Evolutionary conservation across 2,113 vertebrate genomes (phyloP), one percentile per base, ranked within the genome.

Genomic region (Psilopsiagon aurifrons): DNA sequence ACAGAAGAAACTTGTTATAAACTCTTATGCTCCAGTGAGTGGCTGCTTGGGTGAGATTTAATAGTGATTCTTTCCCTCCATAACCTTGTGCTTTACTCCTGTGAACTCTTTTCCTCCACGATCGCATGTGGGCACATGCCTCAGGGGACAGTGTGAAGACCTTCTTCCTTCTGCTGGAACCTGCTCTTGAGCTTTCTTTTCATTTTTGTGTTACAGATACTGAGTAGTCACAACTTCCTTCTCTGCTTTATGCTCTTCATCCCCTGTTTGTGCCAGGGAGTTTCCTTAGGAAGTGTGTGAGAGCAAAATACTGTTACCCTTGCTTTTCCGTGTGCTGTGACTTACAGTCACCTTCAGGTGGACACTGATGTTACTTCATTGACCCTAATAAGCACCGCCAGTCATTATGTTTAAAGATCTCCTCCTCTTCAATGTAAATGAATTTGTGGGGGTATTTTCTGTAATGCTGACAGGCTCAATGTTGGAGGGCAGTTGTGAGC

Each of bases 51-150:
- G 31, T 73, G 33, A 3, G 22, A 4, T 6, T 69, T 41, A 27
- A 7, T 20, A 20, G 43, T 33, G 60, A 46, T 70, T 23, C 37
- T 44, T 57, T 51, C 51, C 15, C 29, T 70, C 29, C 9, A 4
- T 64, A 20, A 70, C 17, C 55, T 19, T 39, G 18, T 17, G 10
- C 9, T 1, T 55, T 39, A 8, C 24, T 49, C 37, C 0, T 0
- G 25, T 39, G 49, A 46, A 9, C 47, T 27, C 31, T 51, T 28
- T 16, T 80, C 31, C 41, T 63, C 35, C 19, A 11, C 4, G 7
- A 11, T 27, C 16, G 31, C 18, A 1, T 3, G 16, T 71, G 62
- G 49, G 37, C 64, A 18, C 0, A 8, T 22, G 19, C 57, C 57
- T 11, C 13, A 2, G n/a, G 24, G 43, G 28, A 5, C 8, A 1